Evolutionary conservation across 2,888 invertebrate species (phyloP).

Genomic region (Drosophila neonasuta): DNA sequence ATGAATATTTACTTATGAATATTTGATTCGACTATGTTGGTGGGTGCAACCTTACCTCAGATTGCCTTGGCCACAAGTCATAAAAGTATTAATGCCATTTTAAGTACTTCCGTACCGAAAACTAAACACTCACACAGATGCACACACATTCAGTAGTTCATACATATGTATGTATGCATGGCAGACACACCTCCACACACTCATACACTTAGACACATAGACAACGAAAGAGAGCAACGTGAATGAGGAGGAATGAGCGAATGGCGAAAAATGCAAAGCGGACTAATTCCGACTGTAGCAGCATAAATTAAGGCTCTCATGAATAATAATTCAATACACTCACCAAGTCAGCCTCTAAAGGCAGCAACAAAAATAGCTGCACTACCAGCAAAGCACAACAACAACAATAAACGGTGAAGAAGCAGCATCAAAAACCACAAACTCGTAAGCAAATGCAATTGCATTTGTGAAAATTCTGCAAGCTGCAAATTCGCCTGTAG

Average conservation of each 20-base stretch:
- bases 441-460: slow-evolving; percentile 67
- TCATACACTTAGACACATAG: slow-evolving; percentile 3
- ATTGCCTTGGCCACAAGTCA: slow-evolving; percentile 73
- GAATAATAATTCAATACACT: slow-evolving; percentile 76
- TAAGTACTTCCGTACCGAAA: slow-evolving; percentile 73
- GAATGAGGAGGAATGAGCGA: slow-evolving; percentile 22
- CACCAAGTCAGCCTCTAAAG: slow-evolving; percentile 34
- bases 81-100: slow-evolving; percentile 73
- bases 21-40: slow-evolving; percentile 55
- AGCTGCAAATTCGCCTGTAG: slow-evolving; percentile 13
- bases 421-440: slow-evolving; percentile 62
- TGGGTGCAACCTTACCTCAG: slow-evolving; percentile 70
- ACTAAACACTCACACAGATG: slow-evolving; percentile 49
- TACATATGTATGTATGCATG: slow-evolving; percentile 23
- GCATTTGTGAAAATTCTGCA: slow-evolving; percentile 30
- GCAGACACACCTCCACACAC: neutral
- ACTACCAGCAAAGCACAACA: slow-evolving; percentile 10
- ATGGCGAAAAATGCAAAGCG: slow-evolving; percentile 69
- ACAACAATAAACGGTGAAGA: slow-evolving; percentile 33
- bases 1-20: slow-evolving; percentile 55
- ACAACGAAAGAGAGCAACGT: slow-evolving; percentile 23
- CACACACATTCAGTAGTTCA: slow-evolving; percentile 6
- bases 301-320: slow-evolving; percentile 75
- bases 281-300: slow-evolving; percentile 75
- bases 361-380: slow-evolving; percentile 11